Evolutionary conservation across 1,140 invertebrate genomes (phyloP).

Genomic region (Brachionus rubens): DNA sequence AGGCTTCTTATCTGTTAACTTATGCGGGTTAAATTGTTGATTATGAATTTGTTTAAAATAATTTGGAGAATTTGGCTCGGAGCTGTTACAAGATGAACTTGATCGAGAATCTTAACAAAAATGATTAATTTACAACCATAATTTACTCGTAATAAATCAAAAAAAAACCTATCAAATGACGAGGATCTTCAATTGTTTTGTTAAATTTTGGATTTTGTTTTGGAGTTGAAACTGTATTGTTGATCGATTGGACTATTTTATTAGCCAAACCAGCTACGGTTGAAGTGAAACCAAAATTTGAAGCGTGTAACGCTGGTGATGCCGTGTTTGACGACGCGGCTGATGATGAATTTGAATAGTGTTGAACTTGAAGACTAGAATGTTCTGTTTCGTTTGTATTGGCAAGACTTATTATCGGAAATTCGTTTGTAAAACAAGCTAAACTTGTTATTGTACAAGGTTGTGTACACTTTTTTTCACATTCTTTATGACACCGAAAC

Average conservation of each 20-base stretch:
- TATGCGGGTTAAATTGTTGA: conserved; percentile 3
- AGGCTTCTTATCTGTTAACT: conserved; percentile 5
- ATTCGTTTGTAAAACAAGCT: not conserved
- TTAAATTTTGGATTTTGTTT: not conserved
- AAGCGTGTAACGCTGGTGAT: conserved; percentile 1
- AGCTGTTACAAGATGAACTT: conserved; percentile 37
- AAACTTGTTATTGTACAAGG: not conserved
- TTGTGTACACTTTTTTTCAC: conserved; percentile 18
- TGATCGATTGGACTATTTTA: conserved; percentile 21
- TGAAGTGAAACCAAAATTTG: not conserved
- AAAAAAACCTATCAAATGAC: no score
- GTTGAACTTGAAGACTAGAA: not conserved
- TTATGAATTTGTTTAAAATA: conserved; percentile 29
- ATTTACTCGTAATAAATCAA: no score
- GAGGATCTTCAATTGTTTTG: not conserved
- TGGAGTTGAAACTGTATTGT: conserved; percentile 20
- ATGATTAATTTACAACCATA: not conserved
- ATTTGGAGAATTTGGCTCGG: conserved; percentile 36
- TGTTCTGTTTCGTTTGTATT: not conserved
- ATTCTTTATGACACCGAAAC: conserved; percentile 44
- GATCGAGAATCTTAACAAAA: not conserved
- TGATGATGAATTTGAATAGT: conserved; percentile 6
- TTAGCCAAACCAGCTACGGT: not conserved
- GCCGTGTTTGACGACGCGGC: conserved; percentile 18
- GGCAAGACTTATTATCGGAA: not conserved